phyloP scores from a whole-genome alignment of 64 coral and sea anemone genomes.

The Pachyseris speciosa region DNA sequence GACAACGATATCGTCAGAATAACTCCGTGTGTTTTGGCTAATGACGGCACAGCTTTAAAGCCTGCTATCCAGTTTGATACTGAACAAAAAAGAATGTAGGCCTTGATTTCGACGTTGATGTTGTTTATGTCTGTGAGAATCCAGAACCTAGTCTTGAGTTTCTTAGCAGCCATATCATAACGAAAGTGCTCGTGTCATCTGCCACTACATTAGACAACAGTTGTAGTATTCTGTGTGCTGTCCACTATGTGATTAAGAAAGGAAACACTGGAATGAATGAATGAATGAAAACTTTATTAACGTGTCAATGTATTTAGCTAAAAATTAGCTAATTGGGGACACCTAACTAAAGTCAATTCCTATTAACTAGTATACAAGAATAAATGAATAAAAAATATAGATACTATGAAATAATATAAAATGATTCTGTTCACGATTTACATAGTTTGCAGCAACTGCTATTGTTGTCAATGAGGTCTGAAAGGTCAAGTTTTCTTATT shows the following conservation, averaged over 20 bases:
- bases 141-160: constrained; percentile 54
- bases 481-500: no score
- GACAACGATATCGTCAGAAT: constrained; percentile 50
- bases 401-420: no score
- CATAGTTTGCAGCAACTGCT: no score
- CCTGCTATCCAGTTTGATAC: constrained; percentile 65
- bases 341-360: no score
- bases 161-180: constrained; percentile 55
- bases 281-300: constrained; percentile 55
- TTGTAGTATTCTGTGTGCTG: constrained; percentile 66
- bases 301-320: constrained; percentile 39
- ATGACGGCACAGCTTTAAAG: constrained; percentile 65
- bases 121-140: constrained; percentile 37
- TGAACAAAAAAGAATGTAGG: constrained; percentile 58
- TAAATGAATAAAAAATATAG: no score
- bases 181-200: constrained; percentile 67
- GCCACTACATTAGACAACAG: constrained; percentile 59
- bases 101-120: constrained; percentile 58
- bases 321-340: no score
- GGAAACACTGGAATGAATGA: constrained; percentile 73
- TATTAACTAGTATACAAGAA: no score
- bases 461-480: no score
- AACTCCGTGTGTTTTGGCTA: constrained; percentile 59
- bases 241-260: constrained; percentile 66
- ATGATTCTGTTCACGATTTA: no score